Evolutionary conservation across 2,113 vertebrate species (phyloP), one percentile per base, ranked within the genome.

Genomic region (Symphodus melops): DNA sequence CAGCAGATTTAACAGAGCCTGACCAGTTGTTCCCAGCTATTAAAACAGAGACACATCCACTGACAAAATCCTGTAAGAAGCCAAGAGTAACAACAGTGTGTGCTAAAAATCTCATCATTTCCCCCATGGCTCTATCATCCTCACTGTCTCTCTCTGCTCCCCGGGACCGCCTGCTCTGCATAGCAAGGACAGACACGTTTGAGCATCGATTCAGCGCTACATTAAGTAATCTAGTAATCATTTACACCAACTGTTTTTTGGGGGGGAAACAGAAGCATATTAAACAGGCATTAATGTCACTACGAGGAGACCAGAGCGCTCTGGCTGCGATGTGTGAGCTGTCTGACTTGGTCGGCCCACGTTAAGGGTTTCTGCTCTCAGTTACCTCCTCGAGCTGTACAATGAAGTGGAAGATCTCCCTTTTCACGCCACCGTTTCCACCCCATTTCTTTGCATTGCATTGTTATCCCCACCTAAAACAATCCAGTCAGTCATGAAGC

Each of bases 131-230:
- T 88, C 71, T 83, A 83, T 91, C 81, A 86, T 49, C 25, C 74
- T 84, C 79, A 65, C 75, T 85, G 88, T 90, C 88, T 92, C 75
- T 13, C 77, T 66, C 51, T n/a, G 76, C 82, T 49, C 59, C 62
- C 60, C 60, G 66, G 37, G 49, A 71, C 19, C 53, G 28, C 73
- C 67, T 72, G 65, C 85, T 76, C 75, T 16, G 57, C 14, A 70
- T 49, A 72, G 71, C 75, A 33, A 37, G 64, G 85, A 91, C 76
- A 55, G 92, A 89, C 92, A 86, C 20, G 5, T 90, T 86, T 91
- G 92, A 86, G 89, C 84, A 94, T 93, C 82, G 90, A 93, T 93
- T 93, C 84, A 85, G 83, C 81, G 86, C 90, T 92, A 93, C 92
- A 92, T 93, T 94, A 94, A 89, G 78, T 92, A 91, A 91, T 90